Evolutionary conservation across 1,140 invertebrate genomes (phyloP), one percentile per base, ranked within the genome.

Genomic region (Drosophila ananassae): DNA sequence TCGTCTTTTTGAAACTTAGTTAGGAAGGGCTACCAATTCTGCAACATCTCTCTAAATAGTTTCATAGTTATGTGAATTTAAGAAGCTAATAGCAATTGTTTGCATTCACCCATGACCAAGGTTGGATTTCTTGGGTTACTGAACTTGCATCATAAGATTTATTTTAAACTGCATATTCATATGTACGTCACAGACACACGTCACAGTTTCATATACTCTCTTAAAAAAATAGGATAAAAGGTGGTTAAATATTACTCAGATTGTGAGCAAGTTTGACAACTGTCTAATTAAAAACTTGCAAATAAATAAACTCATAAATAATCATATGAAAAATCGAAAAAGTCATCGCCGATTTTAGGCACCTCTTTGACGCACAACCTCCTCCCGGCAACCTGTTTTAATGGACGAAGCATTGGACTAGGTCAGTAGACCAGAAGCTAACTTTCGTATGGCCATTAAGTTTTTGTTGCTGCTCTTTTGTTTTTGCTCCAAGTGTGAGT

Each of bases 381-480:
- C 25, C 39, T 48, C 39, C 22, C 44, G 6, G 25, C 61, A 83
- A 87, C 79, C 72, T 55, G 80, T 83, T 83, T 77, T 50, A 22
- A 17, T 59, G 34, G 66, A 55, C 24, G 46, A 61, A 37, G 48
- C 63, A 63, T 77, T 71, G 69, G 69, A 87, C 78, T 87, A 67
- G 81, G 81, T 85, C 82, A 85, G 83, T 85, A 52, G 68, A 63
- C 73, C 60, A 52, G 39, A 39, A 66, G 62, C n/a, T 22, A 52
- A 44, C 41, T 44, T 44, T 44, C 8, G 41, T 44, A 44, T 44
- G n/a, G n/a, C 13, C 5, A 44, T 44, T 37, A 37, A 37, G 34
- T 51, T 47, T 72, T 50, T 12, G 37, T 63, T 51, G 67, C 25
- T 56, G 37, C 6, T 58, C 34, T 30, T 39, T 64, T 66, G 13